These are phyloP conservation scores for Melinaea marsaeus DNA, from an alignment of 2,888 invertebrate genomes.

Conservation along the genomic window DNA sequence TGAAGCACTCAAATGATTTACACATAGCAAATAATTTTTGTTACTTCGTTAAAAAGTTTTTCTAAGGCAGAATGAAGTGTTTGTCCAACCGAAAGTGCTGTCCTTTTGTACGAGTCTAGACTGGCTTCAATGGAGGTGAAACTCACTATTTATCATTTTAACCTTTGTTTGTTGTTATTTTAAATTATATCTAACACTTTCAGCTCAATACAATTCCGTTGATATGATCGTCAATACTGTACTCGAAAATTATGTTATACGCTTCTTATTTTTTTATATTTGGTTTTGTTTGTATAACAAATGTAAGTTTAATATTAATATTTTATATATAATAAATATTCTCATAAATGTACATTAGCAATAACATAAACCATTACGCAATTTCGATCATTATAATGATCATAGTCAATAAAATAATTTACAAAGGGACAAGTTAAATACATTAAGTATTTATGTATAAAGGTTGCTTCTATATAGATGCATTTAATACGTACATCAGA, in stretches of 20 bases:
- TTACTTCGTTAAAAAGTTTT: constrained; percentile 37
- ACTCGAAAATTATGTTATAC: no score
- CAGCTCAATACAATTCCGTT: background rate
- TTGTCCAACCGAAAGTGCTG: constrained; percentile 31
- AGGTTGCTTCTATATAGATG: constrained; percentile 21
- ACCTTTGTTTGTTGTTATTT: background rate
- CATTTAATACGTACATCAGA: constrained; percentile 30
- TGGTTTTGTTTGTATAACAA: no score
- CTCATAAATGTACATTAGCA: no score
- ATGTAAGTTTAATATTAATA: no score
- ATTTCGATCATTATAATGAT: no score
- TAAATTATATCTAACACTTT: background rate
- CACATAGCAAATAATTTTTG: constrained; percentile 35
- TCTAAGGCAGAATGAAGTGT: constrained; percentile 30
- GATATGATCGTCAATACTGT: no score
- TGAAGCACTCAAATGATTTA: constrained; percentile 35
- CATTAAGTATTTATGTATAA: constrained; percentile 22
- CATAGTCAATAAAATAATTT: background rate
- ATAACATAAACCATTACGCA: no score
- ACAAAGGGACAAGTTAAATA: background rate
- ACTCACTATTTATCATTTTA: constrained; percentile 17
- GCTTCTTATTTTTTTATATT: no score
- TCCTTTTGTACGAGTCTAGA: constrained; percentile 34
- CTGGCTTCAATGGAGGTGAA: constrained; percentile 30
- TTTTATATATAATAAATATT: no score